phyloP scores from a whole-genome alignment of 2,888 invertebrate species.

The Endomychus coccineus region DNA sequence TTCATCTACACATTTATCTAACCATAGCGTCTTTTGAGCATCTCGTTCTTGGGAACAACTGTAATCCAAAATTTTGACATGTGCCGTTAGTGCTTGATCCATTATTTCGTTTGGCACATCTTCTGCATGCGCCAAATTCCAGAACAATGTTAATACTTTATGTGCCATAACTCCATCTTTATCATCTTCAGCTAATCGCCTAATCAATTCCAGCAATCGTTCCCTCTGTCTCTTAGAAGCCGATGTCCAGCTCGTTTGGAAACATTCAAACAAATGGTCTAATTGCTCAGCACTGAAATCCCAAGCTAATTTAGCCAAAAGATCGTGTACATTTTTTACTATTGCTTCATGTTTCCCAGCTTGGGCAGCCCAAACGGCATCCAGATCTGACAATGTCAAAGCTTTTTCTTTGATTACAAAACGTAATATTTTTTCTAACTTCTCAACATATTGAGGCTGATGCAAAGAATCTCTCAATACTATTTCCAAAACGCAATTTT shows the following conservation, averaged over 20 bases:
- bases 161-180: slow-evolving; percentile 99
- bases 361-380: slow-evolving; percentile 95
- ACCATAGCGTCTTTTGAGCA: slow-evolving; percentile 91
- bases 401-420: slow-evolving; percentile 94
- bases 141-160: slow-evolving; percentile 90
- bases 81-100: slow-evolving; percentile 91
- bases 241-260: slow-evolving; percentile 89
- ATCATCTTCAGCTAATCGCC: slow-evolving; percentile 93
- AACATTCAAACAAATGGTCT: slow-evolving; percentile 95
- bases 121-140: slow-evolving; percentile 94
- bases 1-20: slow-evolving; percentile 93
- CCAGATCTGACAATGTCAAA: slow-evolving; percentile 82
- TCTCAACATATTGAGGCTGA: slow-evolving; percentile 96
- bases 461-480: slow-evolving; percentile 92
- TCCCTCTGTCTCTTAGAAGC: slow-evolving; percentile 95
- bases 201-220: slow-evolving; percentile 87
- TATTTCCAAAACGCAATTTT: slow-evolving; percentile 91
- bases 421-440: slow-evolving; percentile 92
- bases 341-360: slow-evolving; percentile 97
- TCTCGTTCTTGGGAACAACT: slow-evolving; percentile 93
- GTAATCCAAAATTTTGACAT: slow-evolving; percentile 95
- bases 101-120: slow-evolving; percentile 96
- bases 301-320: slow-evolving; percentile 95
- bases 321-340: slow-evolving; percentile 94
- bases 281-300: slow-evolving; percentile 96